Evolutionary conservation across 2,113 vertebrate species (phyloP).

Genomic region (Monarcha castaneiventris): DNA sequence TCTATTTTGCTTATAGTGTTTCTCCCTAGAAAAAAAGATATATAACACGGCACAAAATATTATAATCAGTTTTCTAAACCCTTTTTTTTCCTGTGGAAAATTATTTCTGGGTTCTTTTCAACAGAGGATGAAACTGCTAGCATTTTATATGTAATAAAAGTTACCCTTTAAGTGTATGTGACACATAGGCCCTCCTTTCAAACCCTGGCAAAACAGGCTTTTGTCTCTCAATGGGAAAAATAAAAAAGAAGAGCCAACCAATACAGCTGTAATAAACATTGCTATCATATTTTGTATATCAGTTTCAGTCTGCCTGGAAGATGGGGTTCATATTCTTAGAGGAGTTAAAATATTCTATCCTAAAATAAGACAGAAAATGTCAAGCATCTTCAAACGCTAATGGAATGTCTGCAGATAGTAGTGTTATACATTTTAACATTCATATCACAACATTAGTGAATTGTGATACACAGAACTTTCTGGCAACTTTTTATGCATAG

Average conservation of each 20-base stretch:
- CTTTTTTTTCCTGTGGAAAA: neutral
- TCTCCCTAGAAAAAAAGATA: neutral
- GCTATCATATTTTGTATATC: neutral
- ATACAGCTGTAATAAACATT: neutral
- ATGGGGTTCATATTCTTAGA: neutral
- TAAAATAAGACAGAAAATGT: neutral
- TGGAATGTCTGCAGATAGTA: neutral
- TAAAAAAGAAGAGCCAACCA: neutral
- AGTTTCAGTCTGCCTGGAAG: neutral
- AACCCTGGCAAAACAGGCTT: neutral
- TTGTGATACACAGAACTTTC: neutral
- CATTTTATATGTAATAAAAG: neutral
- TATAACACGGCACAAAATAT: neutral
- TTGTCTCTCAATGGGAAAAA: neutral
- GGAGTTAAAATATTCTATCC: neutral
- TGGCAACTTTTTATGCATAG: neutral
- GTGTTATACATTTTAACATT: neutral
- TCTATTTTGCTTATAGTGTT: neutral
- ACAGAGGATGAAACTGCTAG: neutral
- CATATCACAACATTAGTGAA: neutral
- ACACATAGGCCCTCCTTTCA: neutral
- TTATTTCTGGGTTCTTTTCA: neutral
- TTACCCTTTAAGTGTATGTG: neutral
- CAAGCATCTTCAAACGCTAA: neutral
- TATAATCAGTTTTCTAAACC: neutral